phyloP scores from a whole-genome alignment of 2,888 invertebrate genomes.

The Pyrrhosoma nymphula region DNA sequence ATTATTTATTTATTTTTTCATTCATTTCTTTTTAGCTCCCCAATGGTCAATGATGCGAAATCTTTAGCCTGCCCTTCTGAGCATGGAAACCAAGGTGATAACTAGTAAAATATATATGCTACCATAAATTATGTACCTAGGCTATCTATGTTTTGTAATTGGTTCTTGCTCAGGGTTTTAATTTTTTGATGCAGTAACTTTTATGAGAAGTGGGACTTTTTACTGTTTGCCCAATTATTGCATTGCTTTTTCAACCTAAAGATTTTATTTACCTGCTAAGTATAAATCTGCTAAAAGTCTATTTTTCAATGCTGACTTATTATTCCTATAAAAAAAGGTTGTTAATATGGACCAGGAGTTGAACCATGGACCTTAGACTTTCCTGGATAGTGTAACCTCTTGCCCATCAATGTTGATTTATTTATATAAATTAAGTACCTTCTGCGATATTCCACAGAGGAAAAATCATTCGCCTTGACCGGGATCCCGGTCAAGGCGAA shows the following conservation, averaged over 20 bases:
- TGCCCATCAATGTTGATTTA: too few species aligned
- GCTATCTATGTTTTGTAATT: background rate
- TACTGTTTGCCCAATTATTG: background rate
- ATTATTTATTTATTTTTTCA: background rate
- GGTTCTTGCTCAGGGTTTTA: background rate
- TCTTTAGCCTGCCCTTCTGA: slow-evolving; percentile 28
- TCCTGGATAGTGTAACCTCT: too few species aligned
- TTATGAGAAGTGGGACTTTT: background rate
- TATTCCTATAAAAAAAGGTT: too few species aligned
- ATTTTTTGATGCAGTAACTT: background rate
- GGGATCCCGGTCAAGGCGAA: too few species aligned
- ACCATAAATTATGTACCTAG: background rate
- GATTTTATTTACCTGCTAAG: too few species aligned
- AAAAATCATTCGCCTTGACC: too few species aligned
- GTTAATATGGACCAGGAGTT: too few species aligned
- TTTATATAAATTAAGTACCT: too few species aligned
- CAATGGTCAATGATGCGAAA: slow-evolving; percentile 40
- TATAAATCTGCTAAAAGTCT: too few species aligned
- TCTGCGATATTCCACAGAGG: too few species aligned
- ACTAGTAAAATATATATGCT: background rate
- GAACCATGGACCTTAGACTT: too few species aligned
- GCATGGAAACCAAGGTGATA: slow-evolving; percentile 57
- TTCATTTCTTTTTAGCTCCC: slow-evolving; percentile 37
- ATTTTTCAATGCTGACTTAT: too few species aligned
- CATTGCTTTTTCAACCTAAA: background rate